Evolutionary conservation across 2,113 vertebrate species (phyloP), one percentile per base, ranked within the genome.

Genomic region (Pluvialis apricaria): DNA sequence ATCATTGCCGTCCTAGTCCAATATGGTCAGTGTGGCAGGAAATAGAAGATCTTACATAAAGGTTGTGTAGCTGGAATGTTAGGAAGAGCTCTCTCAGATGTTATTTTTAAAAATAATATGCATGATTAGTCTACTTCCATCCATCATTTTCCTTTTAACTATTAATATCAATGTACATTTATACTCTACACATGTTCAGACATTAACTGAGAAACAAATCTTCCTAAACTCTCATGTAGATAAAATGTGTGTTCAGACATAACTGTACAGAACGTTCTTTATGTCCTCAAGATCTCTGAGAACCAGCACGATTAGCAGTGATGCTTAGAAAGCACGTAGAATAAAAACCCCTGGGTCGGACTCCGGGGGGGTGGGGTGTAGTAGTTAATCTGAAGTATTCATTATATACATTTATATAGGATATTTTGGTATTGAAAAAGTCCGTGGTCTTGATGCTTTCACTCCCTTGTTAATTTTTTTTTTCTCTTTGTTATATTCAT

Each of bases 401-500:
- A 2, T 82, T 71, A 24, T 34, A 65, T 57, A 54, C 13, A 31
- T 78, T 70, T 14, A 22, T 62, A 68, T 34, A 51, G 42, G 88
- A 68, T 94, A 52, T 77, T 96, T 83, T 57, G 32, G 66, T 81
- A 71, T n/a, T 34, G 57, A 70, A 82, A 69, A 97, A 94, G 86
- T 96, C 94, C 1, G 1, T 84, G 4, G 18, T 83, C 82, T 90
- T 71, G 82, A 71, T 24, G 77, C 88, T 90, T 92, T 89, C 61
- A 66, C 66, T 91, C 32, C 78, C 75, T 73, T 57, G 16, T 47
- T 94, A 42, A 62, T 86, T 93, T 89, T 69, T 38, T 79, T 64
- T 32, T 10, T 7, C 76, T 78, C 97, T 98, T 98, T 97, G 97
- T 98, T 98, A 88, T 57, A 54, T 69, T 93, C 83, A 69, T 64